A percentile compares a stretch with the other conserved stretches of the same genome.
Conservation (phyloP, 2,888 invertebrate genomes). For the Panorpa germanica region DNA sequence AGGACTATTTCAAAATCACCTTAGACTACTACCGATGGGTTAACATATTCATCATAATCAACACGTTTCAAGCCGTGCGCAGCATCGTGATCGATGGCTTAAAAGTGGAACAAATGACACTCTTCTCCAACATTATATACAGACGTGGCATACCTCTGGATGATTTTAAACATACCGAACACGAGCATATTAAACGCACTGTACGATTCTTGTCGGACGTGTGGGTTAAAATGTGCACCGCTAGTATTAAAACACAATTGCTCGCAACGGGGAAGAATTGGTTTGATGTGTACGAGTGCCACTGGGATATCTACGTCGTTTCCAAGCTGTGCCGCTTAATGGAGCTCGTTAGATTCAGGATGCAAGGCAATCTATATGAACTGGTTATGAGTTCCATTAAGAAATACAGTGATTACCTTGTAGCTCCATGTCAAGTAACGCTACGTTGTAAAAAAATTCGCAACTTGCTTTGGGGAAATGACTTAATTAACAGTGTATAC, state of each 20-base stretch:
- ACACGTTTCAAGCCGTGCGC: conserved; percentile 35
- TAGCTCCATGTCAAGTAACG: too few species aligned
- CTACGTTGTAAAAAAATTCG: too few species aligned
- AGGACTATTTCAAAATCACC: too few species aligned
- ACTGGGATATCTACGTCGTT: conserved; percentile 54
- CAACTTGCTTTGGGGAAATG: conserved; percentile 52
- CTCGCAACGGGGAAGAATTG: conserved; percentile 71
- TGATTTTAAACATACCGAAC: conserved; percentile 19
- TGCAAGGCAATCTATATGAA: conserved; percentile 61
- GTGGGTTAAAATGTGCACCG: conserved; percentile 47
- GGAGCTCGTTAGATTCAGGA: conserved; percentile 54
- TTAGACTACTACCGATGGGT: too few species aligned
- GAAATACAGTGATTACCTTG: too few species aligned
- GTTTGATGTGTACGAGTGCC: conserved; percentile 58
- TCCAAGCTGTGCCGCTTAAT: conserved; percentile 64
- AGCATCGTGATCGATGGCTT: conserved; percentile 40
- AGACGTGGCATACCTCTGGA: conserved; percentile 13
- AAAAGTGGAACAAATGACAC: conserved; percentile 17
- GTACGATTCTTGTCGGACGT: conserved; percentile 40
- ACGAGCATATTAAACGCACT: conserved; percentile 20
- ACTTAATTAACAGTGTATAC: conserved; percentile 42
- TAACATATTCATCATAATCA: too few species aligned
- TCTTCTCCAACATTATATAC: conserved; percentile 2
- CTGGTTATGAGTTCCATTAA: too few species aligned
- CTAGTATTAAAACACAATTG: conserved; percentile 51